These are phyloP conservation scores for Entelurus aequoreus DNA, from an alignment of 2,113 vertebrate genomes.

Conservation along the genomic window DNA sequence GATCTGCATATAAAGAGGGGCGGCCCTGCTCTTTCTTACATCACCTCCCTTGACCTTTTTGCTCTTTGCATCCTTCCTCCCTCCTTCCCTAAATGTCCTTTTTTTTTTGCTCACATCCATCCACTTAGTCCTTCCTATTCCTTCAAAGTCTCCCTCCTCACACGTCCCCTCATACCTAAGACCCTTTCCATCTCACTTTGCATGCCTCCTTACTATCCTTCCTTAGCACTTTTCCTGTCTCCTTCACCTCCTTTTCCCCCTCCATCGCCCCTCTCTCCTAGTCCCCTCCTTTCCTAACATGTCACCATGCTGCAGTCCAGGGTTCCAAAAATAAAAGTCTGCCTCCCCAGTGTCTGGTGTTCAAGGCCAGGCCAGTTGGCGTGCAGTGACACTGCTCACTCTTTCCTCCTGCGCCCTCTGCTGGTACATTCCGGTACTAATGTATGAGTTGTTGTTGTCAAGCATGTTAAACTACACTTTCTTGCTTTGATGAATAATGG, in stretches of 20 bases:
- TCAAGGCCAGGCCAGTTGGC: constrained; percentile 60
- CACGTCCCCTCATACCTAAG: constrained; percentile 13
- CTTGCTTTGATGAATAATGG: constrained; percentile 52
- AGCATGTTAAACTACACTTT: constrained; percentile 28
- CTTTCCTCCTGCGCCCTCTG: constrained; percentile 38
- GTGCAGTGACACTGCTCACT: constrained; percentile 19
- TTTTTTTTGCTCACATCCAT: background rate
- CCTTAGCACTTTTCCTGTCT: background rate
- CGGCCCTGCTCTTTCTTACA: background rate
- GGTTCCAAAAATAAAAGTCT: constrained; percentile 71
- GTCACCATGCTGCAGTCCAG: constrained; percentile 50
- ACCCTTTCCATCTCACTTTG: background rate
- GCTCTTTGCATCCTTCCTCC: constrained; percentile 22
- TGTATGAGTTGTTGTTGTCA: constrained; percentile 52
- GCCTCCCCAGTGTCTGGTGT: constrained; percentile 42
- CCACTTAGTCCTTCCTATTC: background rate
- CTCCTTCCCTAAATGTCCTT: background rate
- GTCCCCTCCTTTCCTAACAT: constrained; percentile 30
- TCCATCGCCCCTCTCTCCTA: constrained; percentile 13
- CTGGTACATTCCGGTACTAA: constrained; percentile 10
- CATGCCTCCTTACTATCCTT: background rate
- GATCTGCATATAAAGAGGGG: too few relatives aligned
- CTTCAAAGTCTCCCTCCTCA: background rate
- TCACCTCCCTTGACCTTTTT: constrained; percentile 6
- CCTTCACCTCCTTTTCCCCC: background rate